Evolutionary conservation across 1,140 invertebrate species (phyloP).

Genomic region (Drosophila lowei): DNA sequence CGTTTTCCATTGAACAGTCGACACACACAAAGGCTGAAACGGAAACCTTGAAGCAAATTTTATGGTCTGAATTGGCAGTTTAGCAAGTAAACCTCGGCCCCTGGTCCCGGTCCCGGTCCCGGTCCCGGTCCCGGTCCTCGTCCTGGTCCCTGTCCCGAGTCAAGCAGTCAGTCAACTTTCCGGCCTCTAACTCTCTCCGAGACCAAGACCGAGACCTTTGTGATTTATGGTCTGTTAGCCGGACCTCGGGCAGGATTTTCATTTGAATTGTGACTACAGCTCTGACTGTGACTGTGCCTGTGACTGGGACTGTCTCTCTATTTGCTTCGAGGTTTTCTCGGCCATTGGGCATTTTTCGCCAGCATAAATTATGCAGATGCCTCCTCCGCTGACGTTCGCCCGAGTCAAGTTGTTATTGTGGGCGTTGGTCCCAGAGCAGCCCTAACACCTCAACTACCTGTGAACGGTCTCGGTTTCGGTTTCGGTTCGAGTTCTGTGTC

Average conservation of each 20-base stretch:
- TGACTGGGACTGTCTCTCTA: conserved; percentile 20
- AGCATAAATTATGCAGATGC: conserved; percentile 72
- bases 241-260: conserved; percentile 56
- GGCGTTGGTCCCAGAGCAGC: conserved; percentile 51
- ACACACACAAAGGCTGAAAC: conserved; percentile 35
- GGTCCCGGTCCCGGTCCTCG: not conserved
- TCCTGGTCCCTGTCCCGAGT: conserved; percentile 30
- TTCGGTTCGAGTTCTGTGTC: not conserved
- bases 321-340: conserved; percentile 52
- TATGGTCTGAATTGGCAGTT: conserved; percentile 39
- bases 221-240: conserved; percentile 74
- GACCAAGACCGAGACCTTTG: conserved; percentile 28
- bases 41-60: conserved; percentile 59
- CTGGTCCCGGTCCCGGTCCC: not conserved
- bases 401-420: conserved; percentile 81
- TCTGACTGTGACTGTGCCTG: conserved; percentile 51
- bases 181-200: conserved; percentile 18
- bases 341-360: conserved; percentile 42
- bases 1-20: conserved; percentile 72
- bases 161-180: conserved; percentile 76
- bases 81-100: conserved; percentile 30
- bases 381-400: conserved; percentile 42
- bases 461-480: conserved; percentile 7
- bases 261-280: conserved; percentile 62
- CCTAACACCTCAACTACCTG: conserved; percentile 39